Conservation (phyloP, 37 sponge, comb jelly and placozoan genomes). For the Cliona cf. orientalis region DNA sequence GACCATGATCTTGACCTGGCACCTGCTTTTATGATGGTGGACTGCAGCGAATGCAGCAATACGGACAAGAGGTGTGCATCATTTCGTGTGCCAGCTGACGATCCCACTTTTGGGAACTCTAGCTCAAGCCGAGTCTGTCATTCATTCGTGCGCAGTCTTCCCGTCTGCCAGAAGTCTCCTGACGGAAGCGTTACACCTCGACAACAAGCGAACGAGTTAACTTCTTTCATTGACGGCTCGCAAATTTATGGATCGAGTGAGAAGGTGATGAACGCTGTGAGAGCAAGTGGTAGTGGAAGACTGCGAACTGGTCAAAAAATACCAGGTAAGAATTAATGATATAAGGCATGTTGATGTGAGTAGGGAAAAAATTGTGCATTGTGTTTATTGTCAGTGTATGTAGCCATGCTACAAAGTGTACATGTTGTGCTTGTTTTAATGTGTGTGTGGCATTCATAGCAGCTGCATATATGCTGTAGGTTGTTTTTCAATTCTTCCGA, state of each 20-base stretch:
- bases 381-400: too few species aligned
- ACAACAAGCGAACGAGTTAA: conserved; percentile 79
- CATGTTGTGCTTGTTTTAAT: too few species aligned
- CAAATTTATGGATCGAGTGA: conserved; percentile 74
- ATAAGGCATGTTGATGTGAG: too few species aligned
- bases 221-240: conserved; percentile 87
- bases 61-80: conserved; percentile 9
- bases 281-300: conserved; percentile 1
- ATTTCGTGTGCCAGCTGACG: background rate
- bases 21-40: conserved; percentile 27
- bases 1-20: conserved; percentile 86
- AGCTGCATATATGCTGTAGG: too few species aligned
- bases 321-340: conserved; percentile 3
- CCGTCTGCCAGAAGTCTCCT: conserved; percentile 20
- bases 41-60: conserved; percentile 11
- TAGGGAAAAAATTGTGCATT: too few species aligned
- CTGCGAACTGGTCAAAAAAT: conserved; percentile 29
- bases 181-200: conserved; percentile 45
- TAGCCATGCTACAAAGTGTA: background rate
- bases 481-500: too few species aligned
- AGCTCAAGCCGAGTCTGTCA: too few species aligned
- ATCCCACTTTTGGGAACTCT: too few species aligned
- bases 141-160: too few species aligned
- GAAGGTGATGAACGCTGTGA: background rate
- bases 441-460: too few species aligned